These are phyloP conservation scores for Eupithecia centaureata DNA, from an alignment of 2,888 invertebrate species.

Conservation along the genomic window DNA sequence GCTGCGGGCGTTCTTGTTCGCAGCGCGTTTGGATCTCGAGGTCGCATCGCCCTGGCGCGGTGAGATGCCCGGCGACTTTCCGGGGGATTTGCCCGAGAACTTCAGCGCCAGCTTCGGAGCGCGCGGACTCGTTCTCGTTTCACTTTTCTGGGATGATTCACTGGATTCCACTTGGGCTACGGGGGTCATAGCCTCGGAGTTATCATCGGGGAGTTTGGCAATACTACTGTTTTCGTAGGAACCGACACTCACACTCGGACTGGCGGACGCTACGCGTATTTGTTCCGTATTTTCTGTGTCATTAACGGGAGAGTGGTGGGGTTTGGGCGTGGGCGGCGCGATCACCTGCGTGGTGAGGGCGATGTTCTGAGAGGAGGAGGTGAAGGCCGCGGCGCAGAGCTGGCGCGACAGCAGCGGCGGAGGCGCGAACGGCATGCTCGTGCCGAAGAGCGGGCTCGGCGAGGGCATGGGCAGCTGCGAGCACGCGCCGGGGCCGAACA, in stretches of 20 bases:
- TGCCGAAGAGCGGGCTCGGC: slow-evolving; percentile 85
- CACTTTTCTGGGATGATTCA: slow-evolving; percentile 53
- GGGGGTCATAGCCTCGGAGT: slow-evolving; percentile 63
- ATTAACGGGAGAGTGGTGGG: slow-evolving; percentile 72
- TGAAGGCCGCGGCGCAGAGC: slow-evolving; percentile 91
- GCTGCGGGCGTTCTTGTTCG: slow-evolving; percentile 72
- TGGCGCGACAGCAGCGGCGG: slow-evolving; percentile 81
- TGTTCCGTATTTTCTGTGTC: slow-evolving; percentile 72
- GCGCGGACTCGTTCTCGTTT: slow-evolving; percentile 68
- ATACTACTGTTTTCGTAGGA: slow-evolving; percentile 67
- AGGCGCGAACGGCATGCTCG: slow-evolving; percentile 84
- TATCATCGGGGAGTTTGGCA: slow-evolving; percentile 72
- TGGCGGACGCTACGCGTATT: slow-evolving; percentile 65
- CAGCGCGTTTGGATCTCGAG: slow-evolving; percentile 68
- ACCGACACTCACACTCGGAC: slow-evolving; percentile 71
- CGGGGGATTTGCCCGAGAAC: slow-evolving; percentile 87
- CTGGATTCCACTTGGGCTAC: slow-evolving; percentile 56
- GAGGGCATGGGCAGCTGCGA: slow-evolving; percentile 87
- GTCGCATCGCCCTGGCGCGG: slow-evolving; percentile 84
- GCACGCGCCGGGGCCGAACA: slow-evolving; percentile 84
- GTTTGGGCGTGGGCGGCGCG: slow-evolving; percentile 85
- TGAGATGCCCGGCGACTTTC: slow-evolving; percentile 87
- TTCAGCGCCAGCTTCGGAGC: slow-evolving; percentile 81
- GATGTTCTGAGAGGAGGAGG: slow-evolving; percentile 92
- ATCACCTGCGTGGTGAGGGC: slow-evolving; percentile 92